Base-by-base conservation (phyloP, 2,797 vertebrate species). In the Simalia tracyae region DNA sequence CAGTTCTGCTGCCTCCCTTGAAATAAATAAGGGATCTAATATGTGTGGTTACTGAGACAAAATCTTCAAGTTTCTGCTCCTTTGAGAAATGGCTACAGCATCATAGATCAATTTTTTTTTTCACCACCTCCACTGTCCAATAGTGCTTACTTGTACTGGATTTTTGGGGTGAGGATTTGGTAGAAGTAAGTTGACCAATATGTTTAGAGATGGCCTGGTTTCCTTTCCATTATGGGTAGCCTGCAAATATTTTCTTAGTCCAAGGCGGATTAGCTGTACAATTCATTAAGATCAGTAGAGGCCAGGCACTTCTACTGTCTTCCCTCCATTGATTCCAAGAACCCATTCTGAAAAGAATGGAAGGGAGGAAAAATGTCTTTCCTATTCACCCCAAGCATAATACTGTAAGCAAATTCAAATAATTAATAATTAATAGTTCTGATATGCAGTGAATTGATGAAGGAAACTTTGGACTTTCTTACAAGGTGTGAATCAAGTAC, bases 1-100 rank as follows among this genome's bases (percentile, higher is more conserved):
- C 26, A 87, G 28, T 12, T 81, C 56, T 91, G 90, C 90, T 87
- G 28, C 86, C 86, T 91, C 17, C 36, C 88, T 87, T 91, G 90
- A 76, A 87, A 91, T 87, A n/a, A 76, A 87, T 31, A 1, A 76
- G 85, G 12, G 5, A 10, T 4, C 46, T 72, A 26, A 87, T n/a
- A n/a, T 1, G 54, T 46, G 9, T 15, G 50, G 28, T 60, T 61
- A 42, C 19, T 36, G 24, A 90, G 28, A 28, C 46, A 31, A 59
- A 31, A 26, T 59, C 31, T 66, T 86, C 9, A 17, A 31, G 1
- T 17, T 31, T 11, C 26, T 84, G 36, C 15, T 90, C 28, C 59
- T 12, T 9, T 56, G 66, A 31, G 50, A 56, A 89, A n/a, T 31
- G 46, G 14, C 4, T n/a, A 22, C 26, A 64, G 12, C 31, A n/a